Conservation (phyloP, 1,140 invertebrate genomes). For the Drosophila arizonae region DNA sequence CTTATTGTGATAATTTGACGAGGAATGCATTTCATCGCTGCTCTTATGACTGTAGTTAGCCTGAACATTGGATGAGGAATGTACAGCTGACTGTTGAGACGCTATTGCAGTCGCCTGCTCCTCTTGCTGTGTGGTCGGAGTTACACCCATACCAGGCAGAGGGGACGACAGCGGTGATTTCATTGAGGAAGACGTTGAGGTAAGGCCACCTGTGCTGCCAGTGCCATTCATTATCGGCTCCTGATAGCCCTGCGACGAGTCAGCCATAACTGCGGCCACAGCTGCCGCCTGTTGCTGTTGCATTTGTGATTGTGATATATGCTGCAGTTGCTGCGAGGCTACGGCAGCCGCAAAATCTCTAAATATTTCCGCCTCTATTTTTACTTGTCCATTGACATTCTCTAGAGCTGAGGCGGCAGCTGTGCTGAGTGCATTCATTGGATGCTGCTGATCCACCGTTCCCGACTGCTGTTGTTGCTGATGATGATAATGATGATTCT, state of each 20-base stretch:
- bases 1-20: constrained; percentile 67
- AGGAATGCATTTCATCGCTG: constrained; percentile 67
- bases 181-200: constrained; percentile 80
- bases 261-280: constrained; percentile 72
- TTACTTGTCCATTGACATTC: constrained; percentile 70
- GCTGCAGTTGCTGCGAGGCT: constrained; percentile 75
- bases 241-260: constrained; percentile 75
- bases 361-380: constrained; percentile 78
- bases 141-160: constrained; percentile 36
- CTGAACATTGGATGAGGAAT: constrained; percentile 68
- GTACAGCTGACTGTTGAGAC: constrained; percentile 55
- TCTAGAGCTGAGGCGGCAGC: constrained; percentile 66
- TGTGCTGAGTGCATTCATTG: constrained; percentile 69
- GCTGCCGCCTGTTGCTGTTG: constrained; percentile 70
- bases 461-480: constrained; percentile 64
- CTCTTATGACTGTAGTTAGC: constrained; percentile 58
- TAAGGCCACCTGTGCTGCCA: constrained; percentile 54
- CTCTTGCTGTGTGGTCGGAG: constrained; percentile 1
- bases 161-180: constrained; percentile 80
- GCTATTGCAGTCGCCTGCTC: constrained; percentile 44
- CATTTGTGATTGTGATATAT: constrained; percentile 74
- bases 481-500: constrained; percentile 70
- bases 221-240: constrained; percentile 61
- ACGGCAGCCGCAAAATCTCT: constrained; percentile 77
- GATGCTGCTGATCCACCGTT: constrained; percentile 52